Conservation (phyloP, 37 sponge, comb jelly and placozoan genomes). For the Chondrosia reniformis region DNA sequence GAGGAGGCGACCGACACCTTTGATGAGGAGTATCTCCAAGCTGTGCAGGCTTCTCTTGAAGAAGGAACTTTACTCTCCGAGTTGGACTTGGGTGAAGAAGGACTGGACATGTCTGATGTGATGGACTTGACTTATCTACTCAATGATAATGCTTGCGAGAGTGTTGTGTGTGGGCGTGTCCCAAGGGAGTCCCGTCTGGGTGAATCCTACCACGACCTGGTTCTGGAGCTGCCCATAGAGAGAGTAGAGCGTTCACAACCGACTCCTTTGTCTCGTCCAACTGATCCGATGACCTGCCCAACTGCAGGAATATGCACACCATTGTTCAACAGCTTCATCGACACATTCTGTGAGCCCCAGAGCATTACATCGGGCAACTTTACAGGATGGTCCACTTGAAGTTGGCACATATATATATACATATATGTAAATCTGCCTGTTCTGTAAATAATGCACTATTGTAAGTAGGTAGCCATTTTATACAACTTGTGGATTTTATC, state of each 20-base stretch:
- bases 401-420: no score
- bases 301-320: neutral
- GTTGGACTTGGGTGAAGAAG: neutral
- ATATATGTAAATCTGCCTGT: no score
- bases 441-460: no score
- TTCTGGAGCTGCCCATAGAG: slow-evolving; percentile 62
- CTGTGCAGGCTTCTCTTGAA: neutral
- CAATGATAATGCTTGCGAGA: neutral
- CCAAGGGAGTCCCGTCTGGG: slow-evolving; percentile 33
- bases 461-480: no score
- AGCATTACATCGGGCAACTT: slow-evolving; percentile 8
- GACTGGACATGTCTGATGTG: neutral
- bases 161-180: slow-evolving; percentile 24
- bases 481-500: no score
- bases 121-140: neutral
- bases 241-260: slow-evolving; percentile 22
- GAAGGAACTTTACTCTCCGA: neutral
- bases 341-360: neutral
- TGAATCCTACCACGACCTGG: slow-evolving; percentile 44
- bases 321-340: neutral
- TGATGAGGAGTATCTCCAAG: neutral
- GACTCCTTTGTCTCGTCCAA: neutral
- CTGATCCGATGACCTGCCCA: neutral
- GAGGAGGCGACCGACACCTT: no score
- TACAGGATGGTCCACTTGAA: neutral